Conservation (phyloP, 2,113 vertebrate species). For the Cyanoderma ruficeps region DNA sequence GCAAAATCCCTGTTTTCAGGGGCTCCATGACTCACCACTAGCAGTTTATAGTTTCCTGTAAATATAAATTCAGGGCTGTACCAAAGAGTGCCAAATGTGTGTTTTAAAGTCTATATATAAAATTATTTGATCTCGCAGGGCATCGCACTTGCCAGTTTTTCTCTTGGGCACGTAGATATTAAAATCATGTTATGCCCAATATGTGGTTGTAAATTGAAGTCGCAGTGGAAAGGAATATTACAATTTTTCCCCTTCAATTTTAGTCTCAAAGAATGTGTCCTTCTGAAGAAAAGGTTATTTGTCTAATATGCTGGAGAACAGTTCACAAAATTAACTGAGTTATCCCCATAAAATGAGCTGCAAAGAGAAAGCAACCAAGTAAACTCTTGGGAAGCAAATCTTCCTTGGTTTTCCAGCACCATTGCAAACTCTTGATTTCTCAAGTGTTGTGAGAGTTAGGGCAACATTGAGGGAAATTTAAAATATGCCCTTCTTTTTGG, state of each 20-base stretch:
- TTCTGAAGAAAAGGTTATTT: slow-evolving; percentile 42
- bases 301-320: slow-evolving; percentile 1
- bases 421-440: not conserved
- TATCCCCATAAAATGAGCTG: not conserved
- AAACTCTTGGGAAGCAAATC: not conserved
- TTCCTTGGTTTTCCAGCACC: not conserved
- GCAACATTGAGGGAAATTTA: not conserved
- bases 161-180: slow-evolving; percentile 28
- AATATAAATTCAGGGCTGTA: slow-evolving; percentile 15
- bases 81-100: slow-evolving; percentile 26
- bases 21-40: not conserved
- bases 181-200: slow-evolving; percentile 13
- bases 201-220: slow-evolving; percentile 5
- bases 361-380: not conserved
- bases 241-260: slow-evolving; percentile 25
- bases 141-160: slow-evolving; percentile 16
- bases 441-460: accelerated
- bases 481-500: not conserved
- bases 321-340: not conserved
- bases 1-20: not conserved
- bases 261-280: not conserved
- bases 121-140: slow-evolving; percentile 8
- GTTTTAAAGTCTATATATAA: slow-evolving; percentile 39
- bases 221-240: not conserved
- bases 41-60: slow-evolving; percentile 10